Evolutionary conservation across 2,888 invertebrate genomes (phyloP).

Genomic region (Odontomyia ornata): DNA sequence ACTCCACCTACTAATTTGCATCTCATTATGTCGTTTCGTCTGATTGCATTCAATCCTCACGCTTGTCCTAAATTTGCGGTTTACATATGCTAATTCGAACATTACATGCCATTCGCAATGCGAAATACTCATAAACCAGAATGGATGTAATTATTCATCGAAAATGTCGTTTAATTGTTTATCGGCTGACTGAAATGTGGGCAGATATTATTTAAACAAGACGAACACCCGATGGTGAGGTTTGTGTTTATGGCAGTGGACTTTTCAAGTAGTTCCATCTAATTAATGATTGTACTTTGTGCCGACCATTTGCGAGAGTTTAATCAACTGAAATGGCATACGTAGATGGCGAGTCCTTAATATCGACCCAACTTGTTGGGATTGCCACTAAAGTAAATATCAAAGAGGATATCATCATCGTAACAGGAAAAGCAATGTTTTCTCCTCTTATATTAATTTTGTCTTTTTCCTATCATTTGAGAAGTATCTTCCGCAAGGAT

Average conservation of each 20-base stretch:
- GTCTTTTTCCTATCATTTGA: too few relatives aligned
- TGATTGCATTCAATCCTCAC: neutral
- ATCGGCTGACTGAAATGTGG: neutral
- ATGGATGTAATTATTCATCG: neutral
- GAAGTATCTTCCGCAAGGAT: too few relatives aligned
- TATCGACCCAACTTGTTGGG: too few relatives aligned
- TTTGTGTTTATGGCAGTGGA: too few relatives aligned
- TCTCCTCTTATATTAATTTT: too few relatives aligned
- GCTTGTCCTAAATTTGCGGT: neutral
- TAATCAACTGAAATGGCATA: neutral
- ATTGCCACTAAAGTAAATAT: too few relatives aligned
- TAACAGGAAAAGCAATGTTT: too few relatives aligned
- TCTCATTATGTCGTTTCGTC: neutral
- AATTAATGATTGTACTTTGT: neutral
- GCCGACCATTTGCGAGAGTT: neutral
- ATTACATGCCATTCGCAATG: neutral
- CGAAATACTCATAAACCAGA: neutral
- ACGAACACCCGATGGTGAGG: neutral
- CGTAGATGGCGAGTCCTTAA: too few relatives aligned
- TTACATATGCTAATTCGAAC: constrained; percentile 4
- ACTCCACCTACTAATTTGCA: neutral
- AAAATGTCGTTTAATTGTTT: neutral
- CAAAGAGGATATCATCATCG: too few relatives aligned
- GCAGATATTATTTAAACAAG: neutral
- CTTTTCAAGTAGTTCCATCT: neutral